phyloP scores from a whole-genome alignment of 2,113 vertebrate species.

The rat (Rattus norvegicus) region DNA sequence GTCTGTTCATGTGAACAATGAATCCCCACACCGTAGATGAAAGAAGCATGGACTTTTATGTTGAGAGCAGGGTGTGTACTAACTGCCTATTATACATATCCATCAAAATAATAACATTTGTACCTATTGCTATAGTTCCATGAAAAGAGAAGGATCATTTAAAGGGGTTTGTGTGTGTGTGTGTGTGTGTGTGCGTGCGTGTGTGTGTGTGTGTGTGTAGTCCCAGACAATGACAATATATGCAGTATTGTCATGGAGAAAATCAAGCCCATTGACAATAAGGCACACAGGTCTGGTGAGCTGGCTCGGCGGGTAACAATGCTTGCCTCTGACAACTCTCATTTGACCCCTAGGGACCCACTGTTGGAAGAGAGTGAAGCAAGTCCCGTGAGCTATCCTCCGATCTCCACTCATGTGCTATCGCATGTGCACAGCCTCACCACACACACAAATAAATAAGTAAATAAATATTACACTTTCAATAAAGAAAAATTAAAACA shows the following conservation, averaged over 20 bases:
- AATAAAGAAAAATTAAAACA: not conserved
- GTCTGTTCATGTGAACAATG: not conserved
- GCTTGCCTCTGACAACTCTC: not conserved
- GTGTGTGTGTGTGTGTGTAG: too few relatives aligned
- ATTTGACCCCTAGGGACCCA: too few relatives aligned
- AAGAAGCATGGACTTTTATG: not conserved
- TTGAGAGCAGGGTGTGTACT: not conserved
- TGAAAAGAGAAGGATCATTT: not conserved
- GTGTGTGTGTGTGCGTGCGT: too few relatives aligned
- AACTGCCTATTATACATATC: not conserved
- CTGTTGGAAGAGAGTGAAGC: not conserved
- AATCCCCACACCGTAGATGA: not conserved
- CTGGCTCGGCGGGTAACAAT: not conserved
- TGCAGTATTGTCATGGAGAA: not conserved
- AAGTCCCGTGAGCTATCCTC: not conserved
- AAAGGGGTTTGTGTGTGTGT: not conserved
- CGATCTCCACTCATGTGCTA: not conserved
- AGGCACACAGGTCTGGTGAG: not conserved
- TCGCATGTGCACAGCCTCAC: too few relatives aligned
- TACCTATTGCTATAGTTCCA: not conserved
- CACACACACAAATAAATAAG: not conserved
- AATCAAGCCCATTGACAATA: not conserved
- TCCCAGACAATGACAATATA: not conserved
- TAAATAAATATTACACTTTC: not conserved
- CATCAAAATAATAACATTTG: not conserved